Base-by-base conservation (phyloP, 2,113 vertebrate species). In the Pandion haliaetus region DNA sequence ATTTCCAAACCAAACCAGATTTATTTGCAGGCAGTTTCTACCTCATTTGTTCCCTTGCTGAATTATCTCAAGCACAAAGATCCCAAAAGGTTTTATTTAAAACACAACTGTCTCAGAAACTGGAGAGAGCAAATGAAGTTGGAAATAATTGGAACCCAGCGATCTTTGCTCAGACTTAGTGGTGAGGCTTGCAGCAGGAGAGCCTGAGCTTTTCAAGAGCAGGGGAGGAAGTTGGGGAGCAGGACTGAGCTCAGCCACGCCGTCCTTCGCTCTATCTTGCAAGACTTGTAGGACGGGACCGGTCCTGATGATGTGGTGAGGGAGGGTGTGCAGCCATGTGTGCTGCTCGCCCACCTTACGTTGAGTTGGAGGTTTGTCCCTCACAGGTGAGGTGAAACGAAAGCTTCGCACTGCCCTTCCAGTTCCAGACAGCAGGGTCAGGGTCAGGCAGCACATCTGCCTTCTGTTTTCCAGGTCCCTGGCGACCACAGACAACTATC, bases 1-100 rank as follows among this genome's bases (percentile, higher is more conserved):
- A 4, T 40, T 77, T 80, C 78, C 29, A 90, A 67, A 89, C 19
- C 72, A 54, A 72, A 34, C 19, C 52, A 25, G 62, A 8, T 90
- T 76, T 90, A 15, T 76, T 76, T 80, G 70, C 95, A 78, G 87
- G 9, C 50, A 10, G 14, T 61, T 82, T 62, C 76, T 55, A 81
- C 26, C 58, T 50, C 5, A 1, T 65, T 84, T 76, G 25, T 59
- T 93, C 88, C 61, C 73, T 59, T 24, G 36, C 72, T 65, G 57
- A 83, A 80, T 88, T 70, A 71, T 70, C 88, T 70, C 63, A 31
- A 54, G 63, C 82, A n/a, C 45, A n/a, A 84, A 80, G 84, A n/a
- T 54, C 67, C 83, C n/a, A 20, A 44, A 59, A 65, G 82, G 38
- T 74, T 74, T 93, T 83, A 73, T 47, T 36, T 36, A 79, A 54